Base-by-base conservation (phyloP, 2,888 invertebrate species). In the Pherbina coryleti region DNA sequence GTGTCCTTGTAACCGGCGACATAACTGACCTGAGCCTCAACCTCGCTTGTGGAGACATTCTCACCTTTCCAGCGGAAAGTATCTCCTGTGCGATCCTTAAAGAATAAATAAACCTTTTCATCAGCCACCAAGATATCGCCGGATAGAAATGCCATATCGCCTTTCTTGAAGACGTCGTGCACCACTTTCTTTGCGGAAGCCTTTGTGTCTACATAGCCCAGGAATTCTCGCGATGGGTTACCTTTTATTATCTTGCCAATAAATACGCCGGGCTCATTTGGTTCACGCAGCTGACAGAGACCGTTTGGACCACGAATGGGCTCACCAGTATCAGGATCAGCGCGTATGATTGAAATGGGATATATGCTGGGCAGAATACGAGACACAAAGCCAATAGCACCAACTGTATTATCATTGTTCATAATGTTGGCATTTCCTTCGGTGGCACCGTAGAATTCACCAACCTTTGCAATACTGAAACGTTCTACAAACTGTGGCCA, bases 371-470 rank as follows among this genome's bases (percentile, higher is more conserved):
- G 98, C 80, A 97, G 91, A 75, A 98, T 95, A 66, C 97, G 92
- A 0, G 97, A 97, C 8, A 98, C 92, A 88, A 99, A 99, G 0
- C 99, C 99, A 81, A 99, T 96, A 0, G 98, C 96, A 8, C 99
- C 99, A 0, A 96, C 93, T 0, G 94, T 97, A 85, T 97, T 97
- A 88, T 98, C 97, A 44, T 94, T 93, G 88, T 99, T 99, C 11
- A 97, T 98, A 78, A 99, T 97, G 87, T 98, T 99, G 49, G 98
- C 98, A 88, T 99, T 99, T 83, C 98, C 98, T 91, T 99, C 98
- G 0, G 98, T 99, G 5, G 98, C 97, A 0, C 98, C 98, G 87
- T 99, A 99, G 90, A 99, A 97, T 90, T 99, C 98, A 0, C 95
- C 94, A 31, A 99, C 95, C 81, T 92, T 91, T 53, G 93, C 91